Evolutionary conservation across 2,797 vertebrate genomes (phyloP).

Genomic region (Arctocebus calabarensis): DNA sequence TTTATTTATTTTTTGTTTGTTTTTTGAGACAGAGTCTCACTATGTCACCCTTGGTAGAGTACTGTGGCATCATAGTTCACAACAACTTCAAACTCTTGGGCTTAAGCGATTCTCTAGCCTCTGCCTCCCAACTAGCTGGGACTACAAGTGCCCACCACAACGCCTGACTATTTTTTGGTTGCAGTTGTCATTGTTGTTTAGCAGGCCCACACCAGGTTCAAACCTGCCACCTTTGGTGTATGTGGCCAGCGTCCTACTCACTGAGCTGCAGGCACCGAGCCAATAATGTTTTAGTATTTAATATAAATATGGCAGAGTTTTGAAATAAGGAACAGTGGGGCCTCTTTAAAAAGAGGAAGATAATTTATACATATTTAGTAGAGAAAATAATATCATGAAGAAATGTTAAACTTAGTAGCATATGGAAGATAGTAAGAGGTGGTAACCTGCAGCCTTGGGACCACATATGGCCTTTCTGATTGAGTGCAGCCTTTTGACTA

Average conservation of each 20-base stretch:
- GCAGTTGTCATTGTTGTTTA: no score
- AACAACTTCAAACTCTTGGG: not conserved
- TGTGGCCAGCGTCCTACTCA: no score
- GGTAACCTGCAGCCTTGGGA: not conserved
- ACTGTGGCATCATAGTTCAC: not conserved
- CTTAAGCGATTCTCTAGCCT: not conserved
- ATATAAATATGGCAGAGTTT: not conserved
- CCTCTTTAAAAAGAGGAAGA: slow-evolving; percentile 31
- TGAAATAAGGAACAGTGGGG: slow-evolving; percentile 29
- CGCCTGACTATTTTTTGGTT: not conserved
- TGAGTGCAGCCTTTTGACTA: not conserved
- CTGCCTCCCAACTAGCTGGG: no score
- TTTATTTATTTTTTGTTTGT: not conserved
- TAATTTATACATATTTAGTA: not conserved
- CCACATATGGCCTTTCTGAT: not conserved
- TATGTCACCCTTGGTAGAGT: not conserved
- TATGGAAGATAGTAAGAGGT: slow-evolving; percentile 1
- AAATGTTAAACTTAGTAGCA: slow-evolving; percentile 15
- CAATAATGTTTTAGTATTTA: not conserved
- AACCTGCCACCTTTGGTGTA: no score
- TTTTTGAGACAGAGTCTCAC: not conserved
- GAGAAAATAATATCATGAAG: slow-evolving; percentile 21
- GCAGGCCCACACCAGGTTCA: no score
- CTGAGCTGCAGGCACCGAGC: no score
- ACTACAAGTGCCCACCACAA: not conserved